Evolutionary conservation across 2,888 invertebrate genomes (phyloP).

Genomic region (Aporophyla lueneburgensis): DNA sequence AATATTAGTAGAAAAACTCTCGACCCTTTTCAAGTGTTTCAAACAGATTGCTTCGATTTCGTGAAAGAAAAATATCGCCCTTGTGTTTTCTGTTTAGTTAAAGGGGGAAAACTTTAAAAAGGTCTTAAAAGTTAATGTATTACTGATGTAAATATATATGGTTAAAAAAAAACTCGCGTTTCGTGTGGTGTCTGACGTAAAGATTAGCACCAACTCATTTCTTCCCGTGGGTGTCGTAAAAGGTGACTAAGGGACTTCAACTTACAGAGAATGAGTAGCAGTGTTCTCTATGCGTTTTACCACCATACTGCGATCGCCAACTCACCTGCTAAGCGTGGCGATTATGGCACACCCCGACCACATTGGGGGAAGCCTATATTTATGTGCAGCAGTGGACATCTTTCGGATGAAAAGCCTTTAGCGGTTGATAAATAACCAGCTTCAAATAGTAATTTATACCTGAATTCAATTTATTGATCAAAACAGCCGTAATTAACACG

Average conservation of each 20-base stretch:
- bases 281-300: too few species aligned
- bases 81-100: conserved; percentile 30
- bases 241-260: too few species aligned
- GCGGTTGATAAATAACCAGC: not conserved
- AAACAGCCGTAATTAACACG: conserved; percentile 39
- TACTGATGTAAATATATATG: not conserved
- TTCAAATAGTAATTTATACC: conserved; percentile 25
- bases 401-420: not conserved
- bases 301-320: too few species aligned
- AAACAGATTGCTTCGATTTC: conserved; percentile 48
- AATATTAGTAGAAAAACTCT: conserved; percentile 44
- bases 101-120: conserved; percentile 20
- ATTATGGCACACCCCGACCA: too few species aligned
- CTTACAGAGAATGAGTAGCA: too few species aligned
- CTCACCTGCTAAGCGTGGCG: too few species aligned
- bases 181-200: too few species aligned
- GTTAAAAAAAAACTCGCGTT: too few species aligned
- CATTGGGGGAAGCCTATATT: too few species aligned
- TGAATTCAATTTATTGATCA: conserved; percentile 38
- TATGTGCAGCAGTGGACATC: too few species aligned
- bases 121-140: not conserved
- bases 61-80: conserved; percentile 27
- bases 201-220: too few species aligned
- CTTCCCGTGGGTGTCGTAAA: too few species aligned
- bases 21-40: conserved; percentile 49